phyloP scores from a whole-genome alignment of 2,113 vertebrate genomes.

The Phrynocephalus versicolor region DNA sequence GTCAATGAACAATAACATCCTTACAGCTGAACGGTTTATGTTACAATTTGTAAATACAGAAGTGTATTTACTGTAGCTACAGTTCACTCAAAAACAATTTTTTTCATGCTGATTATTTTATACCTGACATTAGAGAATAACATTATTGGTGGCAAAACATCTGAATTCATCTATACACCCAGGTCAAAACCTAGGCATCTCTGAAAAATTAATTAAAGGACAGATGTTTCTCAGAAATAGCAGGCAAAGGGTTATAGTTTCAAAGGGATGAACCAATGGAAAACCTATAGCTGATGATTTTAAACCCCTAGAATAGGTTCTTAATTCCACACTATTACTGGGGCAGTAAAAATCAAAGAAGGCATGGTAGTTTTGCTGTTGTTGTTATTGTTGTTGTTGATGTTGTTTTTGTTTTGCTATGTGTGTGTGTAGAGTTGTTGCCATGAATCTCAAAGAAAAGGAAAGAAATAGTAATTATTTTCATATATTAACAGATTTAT shows the following conservation, averaged over 20 bases:
- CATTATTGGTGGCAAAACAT: background rate
- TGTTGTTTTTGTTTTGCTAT: too few relatives aligned
- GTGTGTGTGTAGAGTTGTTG: background rate
- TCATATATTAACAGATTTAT: slow-evolving; percentile 4
- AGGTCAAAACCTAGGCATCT: background rate
- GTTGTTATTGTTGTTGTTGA: too few relatives aligned
- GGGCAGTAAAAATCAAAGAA: background rate
- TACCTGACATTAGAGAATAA: background rate
- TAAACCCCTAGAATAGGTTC: background rate
- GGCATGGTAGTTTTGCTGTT: background rate
- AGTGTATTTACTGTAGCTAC: too few relatives aligned
- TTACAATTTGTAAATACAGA: too few relatives aligned
- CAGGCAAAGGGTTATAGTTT: background rate
- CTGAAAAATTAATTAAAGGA: slow-evolving; percentile 10
- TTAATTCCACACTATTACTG: background rate
- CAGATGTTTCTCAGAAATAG: background rate
- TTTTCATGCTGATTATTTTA: background rate
- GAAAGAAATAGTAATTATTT: background rate
- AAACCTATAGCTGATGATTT: slow-evolving; percentile 11
- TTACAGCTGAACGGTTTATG: too few relatives aligned
- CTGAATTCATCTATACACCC: background rate
- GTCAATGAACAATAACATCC: too few relatives aligned
- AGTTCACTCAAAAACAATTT: too few relatives aligned
- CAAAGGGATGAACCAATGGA: background rate
- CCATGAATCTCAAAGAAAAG: background rate